Evolutionary conservation across 2,888 invertebrate genomes (phyloP), one percentile per base, ranked within the genome.

Genomic region (Dolichopus griseipennis): DNA sequence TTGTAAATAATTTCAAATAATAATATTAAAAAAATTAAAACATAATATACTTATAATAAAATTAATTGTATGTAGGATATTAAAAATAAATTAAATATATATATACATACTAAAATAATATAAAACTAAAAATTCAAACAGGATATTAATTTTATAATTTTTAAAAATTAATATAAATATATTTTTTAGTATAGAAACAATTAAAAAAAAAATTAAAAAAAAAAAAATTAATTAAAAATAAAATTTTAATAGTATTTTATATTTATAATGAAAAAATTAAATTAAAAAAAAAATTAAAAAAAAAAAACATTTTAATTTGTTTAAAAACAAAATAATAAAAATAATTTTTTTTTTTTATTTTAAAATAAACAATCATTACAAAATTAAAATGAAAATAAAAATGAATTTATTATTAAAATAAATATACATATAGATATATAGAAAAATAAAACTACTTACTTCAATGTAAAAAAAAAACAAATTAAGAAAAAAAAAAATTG

Each of bases 131-230:
- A 52, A 52, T 52, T 52, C 15, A 52, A 52, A 52, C 52, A 52
- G 52, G 52, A 52, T 52, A 52, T 52, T 52, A 52, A 52, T 52
- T 52, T 52, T 52, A 52, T 52, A 52, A 52, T 52, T 52, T 52
- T 15, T 18, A 41, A 41, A 52, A 52, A 52, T 52, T 6, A 52
- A 52, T 52, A 52, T 18, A 52, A 52, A 52, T 52, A 52, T 52
- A 52, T 52, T 52, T 52, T 52, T 52, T 52, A 52, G 52, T 15
- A 52, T 52, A 52, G 52, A 52, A 52, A 27, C 3, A 27, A 52
- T 52, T 52, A 6, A 43, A 43, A 15, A 9, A 43, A 43, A 43
- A 10, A 43, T 43, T 43, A 52, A 37, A 37, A 5, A 27, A 27
- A 27, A 27, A 4, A 27, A 27, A 27, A 27, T 27, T 27, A 27